Evolutionary conservation across 2,113 vertebrate species (phyloP).

Genomic region (Stigmatopora argus): DNA sequence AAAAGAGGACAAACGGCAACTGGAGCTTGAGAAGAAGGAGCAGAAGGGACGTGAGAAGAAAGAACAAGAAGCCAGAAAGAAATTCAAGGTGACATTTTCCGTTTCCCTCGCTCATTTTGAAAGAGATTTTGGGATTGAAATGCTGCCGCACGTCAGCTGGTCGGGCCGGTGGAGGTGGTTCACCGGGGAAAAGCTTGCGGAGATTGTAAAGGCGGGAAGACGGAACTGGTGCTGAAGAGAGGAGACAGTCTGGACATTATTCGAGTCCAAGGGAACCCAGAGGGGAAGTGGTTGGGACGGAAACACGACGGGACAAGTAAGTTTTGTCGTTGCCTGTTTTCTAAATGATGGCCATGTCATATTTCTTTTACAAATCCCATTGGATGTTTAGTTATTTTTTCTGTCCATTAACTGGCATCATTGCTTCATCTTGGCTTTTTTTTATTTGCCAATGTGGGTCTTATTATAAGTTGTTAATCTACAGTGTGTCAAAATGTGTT

Average conservation of each 20-base stretch:
- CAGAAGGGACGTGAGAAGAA: conserved; percentile 89
- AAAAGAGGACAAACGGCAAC: conserved; percentile 76
- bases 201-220: conserved; percentile 79
- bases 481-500: too few species aligned
- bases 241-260: conserved; percentile 86
- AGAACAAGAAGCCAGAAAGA: conserved; percentile 84
- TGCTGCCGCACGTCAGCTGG: conserved; percentile 65
- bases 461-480: too few species aligned
- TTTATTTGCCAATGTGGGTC: too few species aligned
- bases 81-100: conserved; percentile 79
- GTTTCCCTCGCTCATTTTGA: background rate
- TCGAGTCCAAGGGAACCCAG: conserved; percentile 85
- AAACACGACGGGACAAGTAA: conserved; percentile 77
- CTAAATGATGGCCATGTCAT: too few species aligned
- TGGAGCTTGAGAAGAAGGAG: conserved; percentile 80
- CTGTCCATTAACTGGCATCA: too few species aligned
- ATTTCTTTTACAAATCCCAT: too few species aligned
- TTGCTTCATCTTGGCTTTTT: too few species aligned
- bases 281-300: conserved; percentile 88
- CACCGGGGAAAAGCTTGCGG: conserved; percentile 76
- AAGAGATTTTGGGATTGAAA: background rate
- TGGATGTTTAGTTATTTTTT: too few species aligned
- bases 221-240: conserved; percentile 80
- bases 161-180: conserved; percentile 74
- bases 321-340: conserved; percentile 25